Conservation (phyloP, 2,113 vertebrate species). For the Phylloscopus trochiloides region DNA sequence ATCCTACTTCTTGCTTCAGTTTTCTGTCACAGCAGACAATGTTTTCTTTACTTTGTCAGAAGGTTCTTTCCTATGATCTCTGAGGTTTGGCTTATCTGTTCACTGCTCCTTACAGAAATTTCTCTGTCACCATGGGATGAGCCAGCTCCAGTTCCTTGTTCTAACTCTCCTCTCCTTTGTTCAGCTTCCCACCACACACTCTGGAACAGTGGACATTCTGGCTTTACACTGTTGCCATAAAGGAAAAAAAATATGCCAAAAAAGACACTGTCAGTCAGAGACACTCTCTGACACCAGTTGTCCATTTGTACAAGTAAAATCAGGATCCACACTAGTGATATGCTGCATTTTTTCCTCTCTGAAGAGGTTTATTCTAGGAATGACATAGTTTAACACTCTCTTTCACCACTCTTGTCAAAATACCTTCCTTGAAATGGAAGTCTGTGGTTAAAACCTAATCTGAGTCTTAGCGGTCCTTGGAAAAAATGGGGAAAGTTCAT, state of each 20-base stretch:
- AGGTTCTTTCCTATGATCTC: not conserved
- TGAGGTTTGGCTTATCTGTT: not conserved
- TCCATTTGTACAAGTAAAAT: not conserved
- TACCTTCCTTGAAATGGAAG: not conserved
- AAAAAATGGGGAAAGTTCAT: not conserved
- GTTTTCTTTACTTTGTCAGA: not conserved
- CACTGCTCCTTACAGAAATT: not conserved
- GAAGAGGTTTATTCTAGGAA: not conserved
- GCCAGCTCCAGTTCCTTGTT: not conserved
- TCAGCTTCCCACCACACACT: not conserved
- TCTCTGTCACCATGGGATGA: not conserved
- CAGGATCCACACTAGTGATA: not conserved
- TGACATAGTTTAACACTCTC: accelerated
- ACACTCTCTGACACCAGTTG: not conserved
- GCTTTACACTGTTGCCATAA: not conserved
- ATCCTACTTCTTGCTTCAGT: not conserved
- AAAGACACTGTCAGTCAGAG: not conserved
- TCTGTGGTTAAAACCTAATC: not conserved
- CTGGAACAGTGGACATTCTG: not conserved
- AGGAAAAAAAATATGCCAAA: not conserved
- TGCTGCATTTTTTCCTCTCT: not conserved
- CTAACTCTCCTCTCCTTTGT: not conserved
- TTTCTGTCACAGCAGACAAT: not conserved
- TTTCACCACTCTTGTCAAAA: not conserved
- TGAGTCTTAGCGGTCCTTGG: not conserved